Conservation (phyloP, 1,140 invertebrate genomes). For the Arctopsyche grandis region DNA sequence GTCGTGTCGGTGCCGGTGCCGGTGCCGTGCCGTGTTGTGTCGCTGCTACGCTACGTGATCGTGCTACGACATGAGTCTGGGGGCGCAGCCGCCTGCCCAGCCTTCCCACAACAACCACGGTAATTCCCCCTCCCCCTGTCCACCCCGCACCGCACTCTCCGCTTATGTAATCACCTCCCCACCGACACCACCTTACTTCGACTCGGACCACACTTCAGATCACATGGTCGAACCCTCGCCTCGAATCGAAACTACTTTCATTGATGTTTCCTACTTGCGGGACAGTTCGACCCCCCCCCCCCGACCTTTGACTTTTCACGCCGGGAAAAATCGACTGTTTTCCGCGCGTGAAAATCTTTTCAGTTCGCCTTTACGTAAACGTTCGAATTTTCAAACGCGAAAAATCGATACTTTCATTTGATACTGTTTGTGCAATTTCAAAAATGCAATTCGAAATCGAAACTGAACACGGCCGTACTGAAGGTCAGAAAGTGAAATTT, state of each 20-base stretch:
- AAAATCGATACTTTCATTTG: too few relatives aligned
- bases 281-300: too few relatives aligned
- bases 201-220: background rate
- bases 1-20: too few relatives aligned
- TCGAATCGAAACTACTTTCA: background rate
- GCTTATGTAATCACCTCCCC: too few relatives aligned
- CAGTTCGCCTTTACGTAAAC: background rate
- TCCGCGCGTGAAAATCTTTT: background rate
- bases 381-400: too few relatives aligned
- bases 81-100: constrained; percentile 22
- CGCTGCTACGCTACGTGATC: too few relatives aligned
- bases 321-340: background rate
- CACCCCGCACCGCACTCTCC: too few relatives aligned
- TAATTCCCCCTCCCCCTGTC: too few relatives aligned
- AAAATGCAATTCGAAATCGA: too few relatives aligned
- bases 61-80: constrained; percentile 36
- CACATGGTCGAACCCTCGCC: background rate
- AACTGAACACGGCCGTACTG: background rate
- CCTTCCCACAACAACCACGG: background rate
- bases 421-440: too few relatives aligned
- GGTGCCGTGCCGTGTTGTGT: too few relatives aligned
- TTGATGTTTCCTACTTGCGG: too few relatives aligned
- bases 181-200: background rate
- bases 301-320: background rate
- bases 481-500: constrained; percentile 22